phyloP scores from a whole-genome alignment of 2,113 vertebrate genomes.

The Pimephales promelas region DNA sequence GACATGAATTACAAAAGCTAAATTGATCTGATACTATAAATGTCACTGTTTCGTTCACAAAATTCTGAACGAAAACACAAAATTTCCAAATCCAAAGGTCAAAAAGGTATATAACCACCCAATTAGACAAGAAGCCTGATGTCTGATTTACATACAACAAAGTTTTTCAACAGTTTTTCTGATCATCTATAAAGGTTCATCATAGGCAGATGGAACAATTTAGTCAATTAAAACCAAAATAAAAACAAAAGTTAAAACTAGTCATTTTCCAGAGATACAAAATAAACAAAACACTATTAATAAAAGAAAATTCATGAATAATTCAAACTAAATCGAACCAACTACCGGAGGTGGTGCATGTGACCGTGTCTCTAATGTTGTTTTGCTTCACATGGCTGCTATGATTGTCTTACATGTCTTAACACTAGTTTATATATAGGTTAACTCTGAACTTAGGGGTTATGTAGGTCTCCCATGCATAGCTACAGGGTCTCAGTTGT shows the following conservation, averaged over 20 bases:
- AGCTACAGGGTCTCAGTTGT: background rate
- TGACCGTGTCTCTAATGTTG: background rate
- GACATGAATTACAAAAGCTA: background rate
- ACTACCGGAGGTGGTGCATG: background rate
- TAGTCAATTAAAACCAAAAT: background rate
- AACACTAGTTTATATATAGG: conserved; percentile 5
- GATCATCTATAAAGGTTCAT: too few relatives aligned
- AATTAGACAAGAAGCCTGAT: background rate
- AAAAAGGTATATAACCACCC: background rate
- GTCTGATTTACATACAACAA: too few relatives aligned
- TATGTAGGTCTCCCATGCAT: background rate
- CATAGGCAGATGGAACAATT: background rate
- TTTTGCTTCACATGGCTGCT: background rate
- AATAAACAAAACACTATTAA: background rate
- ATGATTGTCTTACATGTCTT: background rate
- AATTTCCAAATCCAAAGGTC: background rate
- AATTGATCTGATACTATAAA: background rate
- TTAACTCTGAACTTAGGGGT: background rate
- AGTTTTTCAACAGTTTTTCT: too few relatives aligned
- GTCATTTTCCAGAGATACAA: background rate
- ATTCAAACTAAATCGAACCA: background rate
- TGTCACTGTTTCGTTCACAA: background rate
- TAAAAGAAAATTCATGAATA: background rate
- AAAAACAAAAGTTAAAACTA: background rate
- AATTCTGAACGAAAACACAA: background rate